phyloP scores from a whole-genome alignment of 2,797 vertebrate genomes.

The Ispidina lecontei region DNA sequence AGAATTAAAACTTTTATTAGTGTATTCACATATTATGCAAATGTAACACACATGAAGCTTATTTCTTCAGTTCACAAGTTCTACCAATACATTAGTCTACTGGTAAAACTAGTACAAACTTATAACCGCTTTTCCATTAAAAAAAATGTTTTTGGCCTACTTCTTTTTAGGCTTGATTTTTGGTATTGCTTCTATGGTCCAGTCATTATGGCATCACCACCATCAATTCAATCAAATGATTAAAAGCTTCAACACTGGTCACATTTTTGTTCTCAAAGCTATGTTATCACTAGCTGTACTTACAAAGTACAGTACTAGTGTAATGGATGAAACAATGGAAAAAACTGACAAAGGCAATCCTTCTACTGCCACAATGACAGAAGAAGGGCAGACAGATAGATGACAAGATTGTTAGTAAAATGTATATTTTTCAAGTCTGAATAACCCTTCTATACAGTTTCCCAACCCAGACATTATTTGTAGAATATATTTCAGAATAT shows the following conservation, averaged over 20 bases:
- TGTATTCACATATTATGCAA: constrained; percentile 93
- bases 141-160: constrained; percentile 83
- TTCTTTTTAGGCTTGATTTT: constrained; percentile 75
- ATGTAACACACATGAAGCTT: constrained; percentile 92
- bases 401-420: constrained; percentile 85
- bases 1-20: constrained; percentile 95
- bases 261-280: constrained; percentile 72
- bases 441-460: constrained; percentile 71
- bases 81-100: constrained; percentile 88
- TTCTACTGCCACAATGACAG: constrained; percentile 67
- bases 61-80: constrained; percentile 87
- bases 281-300: constrained; percentile 70
- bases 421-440: constrained; percentile 78
- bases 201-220: constrained; percentile 63
- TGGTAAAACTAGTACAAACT: constrained; percentile 92
- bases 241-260: constrained; percentile 73
- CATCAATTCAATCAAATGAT: constrained; percentile 43
- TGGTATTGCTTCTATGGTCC: constrained; percentile 87
- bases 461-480: constrained; percentile 69
- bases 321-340: constrained; percentile 44
- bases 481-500: constrained; percentile 67
- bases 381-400: constrained; percentile 83
- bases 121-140: constrained; percentile 82
- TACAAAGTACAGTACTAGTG: constrained; percentile 72
- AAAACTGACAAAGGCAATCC: constrained; percentile 62